These are phyloP conservation scores for Pheosia tremula DNA, from an alignment of 2,888 invertebrate genomes.

Conservation along the genomic window DNA sequence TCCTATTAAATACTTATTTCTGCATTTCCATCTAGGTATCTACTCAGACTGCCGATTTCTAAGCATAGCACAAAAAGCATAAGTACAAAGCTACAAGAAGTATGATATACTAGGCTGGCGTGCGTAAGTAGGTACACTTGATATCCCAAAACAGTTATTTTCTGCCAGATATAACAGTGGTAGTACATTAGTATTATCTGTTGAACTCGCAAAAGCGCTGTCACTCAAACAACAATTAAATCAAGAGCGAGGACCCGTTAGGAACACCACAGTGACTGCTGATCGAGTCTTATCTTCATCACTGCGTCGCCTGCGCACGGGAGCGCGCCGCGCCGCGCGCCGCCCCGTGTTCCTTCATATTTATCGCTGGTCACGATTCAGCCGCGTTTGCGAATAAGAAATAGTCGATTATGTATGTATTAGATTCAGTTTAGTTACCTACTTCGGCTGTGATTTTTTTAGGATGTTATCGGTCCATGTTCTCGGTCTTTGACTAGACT, in stretches of 20 bases:
- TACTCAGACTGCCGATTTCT: too few species aligned
- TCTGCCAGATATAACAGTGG: too few species aligned
- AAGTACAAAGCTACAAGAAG: too few species aligned
- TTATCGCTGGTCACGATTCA: conserved; percentile 8
- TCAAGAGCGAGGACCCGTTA: conserved; percentile 6
- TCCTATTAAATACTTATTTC: too few species aligned
- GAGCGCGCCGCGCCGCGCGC: not conserved
- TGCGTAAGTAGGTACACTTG: too few species aligned
- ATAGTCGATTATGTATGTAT: conserved; percentile 5
- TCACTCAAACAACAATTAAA: conserved; percentile 7
- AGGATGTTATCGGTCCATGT: not conserved
- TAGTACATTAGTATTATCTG: not conserved
- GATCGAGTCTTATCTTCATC: conserved; percentile 7
- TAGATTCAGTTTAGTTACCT: conserved; percentile 9
- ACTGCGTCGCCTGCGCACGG: not conserved
- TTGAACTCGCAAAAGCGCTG: not conserved
- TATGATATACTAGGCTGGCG: too few species aligned
- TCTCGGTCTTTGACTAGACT: conserved; percentile 6
- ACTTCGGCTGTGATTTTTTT: conserved; percentile 4
- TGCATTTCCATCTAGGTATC: too few species aligned
- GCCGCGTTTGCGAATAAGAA: conserved; percentile 9
- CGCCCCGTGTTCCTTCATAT: conserved; percentile 6
- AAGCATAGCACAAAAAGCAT: too few species aligned
- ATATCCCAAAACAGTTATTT: too few species aligned
- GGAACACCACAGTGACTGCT: conserved; percentile 5